A percentile compares a stretch with the other conserved stretches of the same genome.
phyloP scores from a whole-genome alignment of 1,140 invertebrate genomes.

The Diachasma alloeum region DNA sequence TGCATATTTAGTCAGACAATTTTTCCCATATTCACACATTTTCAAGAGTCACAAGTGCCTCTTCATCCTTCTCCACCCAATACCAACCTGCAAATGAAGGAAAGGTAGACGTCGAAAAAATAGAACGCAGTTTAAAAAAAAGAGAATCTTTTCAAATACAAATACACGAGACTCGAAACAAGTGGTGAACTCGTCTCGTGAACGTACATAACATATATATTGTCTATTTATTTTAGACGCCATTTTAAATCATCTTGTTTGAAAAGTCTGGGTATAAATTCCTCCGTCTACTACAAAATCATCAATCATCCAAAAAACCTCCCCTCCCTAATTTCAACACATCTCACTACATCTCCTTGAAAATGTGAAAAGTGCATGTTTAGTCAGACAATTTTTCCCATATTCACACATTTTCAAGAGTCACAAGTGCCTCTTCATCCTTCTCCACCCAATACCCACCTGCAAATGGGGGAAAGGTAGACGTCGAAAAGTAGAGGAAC shows the following conservation, averaged over 20 bases:
- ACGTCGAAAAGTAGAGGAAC: neutral
- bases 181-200: constrained; percentile 12
- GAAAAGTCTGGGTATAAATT: too few relatives aligned
- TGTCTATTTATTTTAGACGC: too few relatives aligned
- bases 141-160: neutral
- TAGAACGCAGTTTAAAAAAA: neutral
- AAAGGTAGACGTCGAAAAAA: neutral
- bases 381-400: neutral
- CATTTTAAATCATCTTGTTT: too few relatives aligned
- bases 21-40: neutral
- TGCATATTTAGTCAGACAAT: neutral
- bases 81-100: too few relatives aligned
- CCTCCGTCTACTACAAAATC: too few relatives aligned
- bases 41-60: neutral
- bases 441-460: too few relatives aligned
- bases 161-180: constrained; percentile 5
- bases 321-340: too few relatives aligned
- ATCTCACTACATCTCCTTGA: too few relatives aligned
- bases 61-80: too few relatives aligned
- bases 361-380: neutral
- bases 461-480: too few relatives aligned
- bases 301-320: too few relatives aligned
- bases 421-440: neutral
- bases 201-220: constrained; percentile 18
- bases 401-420: neutral